Base-by-base conservation (phyloP, 2,888 invertebrate species). In the Rhagonycha fulva region DNA sequence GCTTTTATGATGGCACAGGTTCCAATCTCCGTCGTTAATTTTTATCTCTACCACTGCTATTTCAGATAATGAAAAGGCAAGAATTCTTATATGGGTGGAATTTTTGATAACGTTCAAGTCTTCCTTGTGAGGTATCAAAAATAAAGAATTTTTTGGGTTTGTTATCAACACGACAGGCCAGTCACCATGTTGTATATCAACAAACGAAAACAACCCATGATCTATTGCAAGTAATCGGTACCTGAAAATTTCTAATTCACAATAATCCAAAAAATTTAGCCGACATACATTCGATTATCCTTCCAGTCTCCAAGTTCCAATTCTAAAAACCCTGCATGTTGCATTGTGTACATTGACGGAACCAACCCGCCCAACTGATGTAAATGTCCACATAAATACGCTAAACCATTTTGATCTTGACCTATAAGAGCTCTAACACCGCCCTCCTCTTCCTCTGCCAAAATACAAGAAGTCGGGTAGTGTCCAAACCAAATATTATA, bases 251-350 rank as follows among this genome's bases (percentile, higher is more conserved):
- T 66, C 9, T 12, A 66, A 4, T 24, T 23, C 1, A 24, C 3
- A 67, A 24, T n/a, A 30, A 28, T 7, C 30, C 0, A 0, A 23
- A 32, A 12, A 12, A 32, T 47, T 63, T 24, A 24, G 7, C 1
- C 19, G 47, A 85, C 89, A 89, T 89, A 94, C 95, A 94, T 91
- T 89, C 97, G 90, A 84, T 94, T 95, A 83, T 95, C 95, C 88
- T 96, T 97, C 97, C 97, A 98, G 88, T 98, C 98, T 9, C 94
- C 96, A 72, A 97, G 88, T 88, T 98, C 98, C 75, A 97, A 89
- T 88, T 98, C 98, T 76, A 97, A 88, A 84, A 92, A 94, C 4
- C 97, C 97, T 77, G 91, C 91, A 82, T 92, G 92, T 84, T 97
- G 97, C 81, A 94, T 89, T 1, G 96, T 94, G 85, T 97, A 96